Base-by-base conservation (phyloP, 1,140 invertebrate species). In the Bacillus rossius region DNA sequence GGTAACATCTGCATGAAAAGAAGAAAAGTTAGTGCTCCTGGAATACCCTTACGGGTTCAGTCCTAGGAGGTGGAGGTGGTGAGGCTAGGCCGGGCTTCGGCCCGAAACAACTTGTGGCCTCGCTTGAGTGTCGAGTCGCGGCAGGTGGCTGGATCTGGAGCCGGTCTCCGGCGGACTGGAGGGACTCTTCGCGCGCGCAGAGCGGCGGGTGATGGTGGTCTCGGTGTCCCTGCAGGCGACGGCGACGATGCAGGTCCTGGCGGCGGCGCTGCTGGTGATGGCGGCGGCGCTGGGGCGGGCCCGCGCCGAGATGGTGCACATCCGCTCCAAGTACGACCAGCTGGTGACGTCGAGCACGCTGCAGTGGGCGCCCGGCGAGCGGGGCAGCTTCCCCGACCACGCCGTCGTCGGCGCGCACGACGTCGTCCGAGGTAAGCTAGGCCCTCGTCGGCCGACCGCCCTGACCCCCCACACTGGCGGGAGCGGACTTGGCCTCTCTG, bases 351-450 rank as follows among this genome's bases (percentile, higher is more conserved):
- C 81, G 17, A 81, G 76, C 55, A 82, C 79, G 1, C 65, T 84
- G 23, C 73, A 74, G 22, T 83, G 82, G 82, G 74, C 81, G 45
- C 73, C 77, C 13, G 64, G 69, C 0, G 67, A 69, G 16, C 71
- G 77, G 45, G 73, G 75, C 19, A 71, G 75, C 20, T 65, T 74
- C 41, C 65, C 76, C 26, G 73, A 75, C 45, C 71, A 74, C 23
- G 76, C 81, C 22, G 80, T 84, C 8, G 74, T 81, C 29, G 81
- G 80, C 22, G 78, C 79, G n/a, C 74, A 79, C 55, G 77, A 80
- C 53, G 68, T 74, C 2, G 42, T 65, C 4, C 26, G 54, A 64
- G 51, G 65, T 71, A 50, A 23, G 43, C 8, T 59, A n/a, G n/a
- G n/a, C n/a, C n/a, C n/a, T n/a, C n/a, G n/a, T n/a, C n/a, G n/a